phyloP scores from a whole-genome alignment of 2,113 vertebrate genomes.

The Hippopotamus amphibius region DNA sequence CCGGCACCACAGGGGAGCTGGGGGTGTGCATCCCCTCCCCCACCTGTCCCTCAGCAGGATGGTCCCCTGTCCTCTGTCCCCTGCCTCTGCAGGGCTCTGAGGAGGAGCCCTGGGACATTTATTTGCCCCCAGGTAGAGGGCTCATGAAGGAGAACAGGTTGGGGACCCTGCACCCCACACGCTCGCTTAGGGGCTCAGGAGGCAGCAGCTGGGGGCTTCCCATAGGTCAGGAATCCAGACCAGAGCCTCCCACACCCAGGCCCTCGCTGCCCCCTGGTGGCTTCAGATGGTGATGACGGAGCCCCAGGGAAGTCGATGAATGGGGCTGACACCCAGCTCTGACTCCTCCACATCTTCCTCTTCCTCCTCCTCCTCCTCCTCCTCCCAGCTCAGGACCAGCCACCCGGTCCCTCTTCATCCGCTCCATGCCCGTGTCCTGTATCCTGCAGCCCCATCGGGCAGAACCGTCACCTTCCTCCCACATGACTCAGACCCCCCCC shows the following conservation, averaged over 20 bases:
- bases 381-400: not conserved
- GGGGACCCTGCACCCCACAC: not conserved
- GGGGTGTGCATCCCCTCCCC: not conserved
- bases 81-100: not conserved
- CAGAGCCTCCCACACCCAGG: not conserved
- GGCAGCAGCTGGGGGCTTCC: not conserved
- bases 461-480: no score
- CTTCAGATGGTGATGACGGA: not conserved
- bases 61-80: not conserved
- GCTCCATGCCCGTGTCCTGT: not conserved
- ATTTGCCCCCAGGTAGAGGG: no score
- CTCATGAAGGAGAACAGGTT: not conserved
- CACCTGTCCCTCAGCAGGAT: not conserved
- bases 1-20: not conserved
- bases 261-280: not conserved
- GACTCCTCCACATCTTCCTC: no score
- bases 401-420: not conserved
- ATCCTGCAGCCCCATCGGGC: no score
- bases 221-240: fast-evolving
- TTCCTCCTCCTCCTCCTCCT: not conserved
- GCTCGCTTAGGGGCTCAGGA: not conserved
- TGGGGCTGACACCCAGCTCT: no score
- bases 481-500: no score
- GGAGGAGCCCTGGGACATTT: not conserved
- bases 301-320: not conserved